Evolutionary conservation across 2,797 vertebrate species (phyloP), one percentile per base, ranked within the genome.

Genomic region (Menidia menidia): DNA sequence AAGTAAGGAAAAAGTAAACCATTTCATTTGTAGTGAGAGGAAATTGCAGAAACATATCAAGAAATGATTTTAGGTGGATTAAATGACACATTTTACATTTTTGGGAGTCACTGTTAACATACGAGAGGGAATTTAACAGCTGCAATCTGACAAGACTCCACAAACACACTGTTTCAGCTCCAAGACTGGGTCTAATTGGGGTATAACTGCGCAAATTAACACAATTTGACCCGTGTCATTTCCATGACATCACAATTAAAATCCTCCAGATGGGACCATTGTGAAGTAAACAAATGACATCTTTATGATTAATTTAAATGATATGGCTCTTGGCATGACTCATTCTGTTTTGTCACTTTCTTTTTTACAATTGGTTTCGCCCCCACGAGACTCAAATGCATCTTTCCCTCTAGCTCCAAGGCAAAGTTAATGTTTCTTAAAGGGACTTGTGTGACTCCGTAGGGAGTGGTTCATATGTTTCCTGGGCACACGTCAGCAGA

Each of bases 231-330:
- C 62, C 53, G 56, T 75, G 82, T 83, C 68, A 73, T 77, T 70
- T 73, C 75, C 81, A 44, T 77, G 61, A 77, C 71, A 85, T 80
- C 53, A 43, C 41, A 75, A 72, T 81, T 76, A 18, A 70, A 83
- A 18, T 75, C 56, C 35, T 60, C 52, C 70, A 86, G 78, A 85
- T 73, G 66, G 44, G 69, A 63, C 51, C 32, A 6, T 59, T n/a
- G 4, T 15, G 12, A 69, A 81, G 64, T 42, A 32, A 80, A 80
- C 60, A 65, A 61, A 61, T 78, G 35, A 68, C 54, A 68, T 53
- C 63, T 43, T 6, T 16, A 41, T 75, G 79, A 88, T 83, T 75
- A 58, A 80, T 81, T 86, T 60, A 56, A 85, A 83, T 87, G 67
- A 71, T 30, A 73, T n/a, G 73, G n/a, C 66, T 67, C 62, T 77